Conservation (phyloP, 1,140 invertebrate species). For the Doryteuthis pealeii region DNA sequence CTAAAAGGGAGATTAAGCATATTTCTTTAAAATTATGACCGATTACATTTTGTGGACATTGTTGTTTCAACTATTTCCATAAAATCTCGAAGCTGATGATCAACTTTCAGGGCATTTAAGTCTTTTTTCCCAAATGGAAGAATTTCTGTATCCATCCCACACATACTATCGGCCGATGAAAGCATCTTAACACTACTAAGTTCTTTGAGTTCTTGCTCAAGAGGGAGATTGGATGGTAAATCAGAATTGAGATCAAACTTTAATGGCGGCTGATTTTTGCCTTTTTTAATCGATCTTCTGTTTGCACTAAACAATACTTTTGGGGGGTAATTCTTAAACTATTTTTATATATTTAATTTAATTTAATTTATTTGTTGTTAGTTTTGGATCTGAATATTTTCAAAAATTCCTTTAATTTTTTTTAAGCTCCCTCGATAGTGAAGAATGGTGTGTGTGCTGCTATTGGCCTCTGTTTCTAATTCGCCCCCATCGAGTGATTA, state of each 20-base stretch:
- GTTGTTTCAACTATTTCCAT: no score
- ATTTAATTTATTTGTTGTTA: no score
- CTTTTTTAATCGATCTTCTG: constrained; percentile 39
- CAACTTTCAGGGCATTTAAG: constrained; percentile 47
- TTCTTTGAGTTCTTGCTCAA: constrained; percentile 56
- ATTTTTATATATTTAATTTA: no score
- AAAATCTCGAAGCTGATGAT: constrained; percentile 46
- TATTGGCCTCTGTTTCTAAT: constrained; percentile 62
- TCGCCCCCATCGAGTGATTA: constrained; percentile 66
- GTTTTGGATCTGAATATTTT: constrained; percentile 65
- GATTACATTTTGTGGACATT: no score
- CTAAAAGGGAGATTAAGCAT: no score
- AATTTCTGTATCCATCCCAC: constrained; percentile 41
- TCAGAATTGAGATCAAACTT: constrained; percentile 48
- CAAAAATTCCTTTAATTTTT: constrained; percentile 63
- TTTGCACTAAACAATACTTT: constrained; percentile 62
- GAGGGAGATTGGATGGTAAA: constrained; percentile 53
- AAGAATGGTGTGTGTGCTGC: constrained; percentile 64
- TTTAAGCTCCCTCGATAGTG: constrained; percentile 57
- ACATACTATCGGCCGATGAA: constrained; percentile 35
- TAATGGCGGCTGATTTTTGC: constrained; percentile 36
- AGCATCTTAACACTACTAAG: constrained; percentile 54
- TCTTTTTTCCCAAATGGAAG: constrained; percentile 58
- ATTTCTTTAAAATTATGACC: no score
- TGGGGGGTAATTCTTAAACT: constrained; percentile 53